Conservation (phyloP, 2,797 vertebrate species). For the Fringilla coelebs region DNA sequence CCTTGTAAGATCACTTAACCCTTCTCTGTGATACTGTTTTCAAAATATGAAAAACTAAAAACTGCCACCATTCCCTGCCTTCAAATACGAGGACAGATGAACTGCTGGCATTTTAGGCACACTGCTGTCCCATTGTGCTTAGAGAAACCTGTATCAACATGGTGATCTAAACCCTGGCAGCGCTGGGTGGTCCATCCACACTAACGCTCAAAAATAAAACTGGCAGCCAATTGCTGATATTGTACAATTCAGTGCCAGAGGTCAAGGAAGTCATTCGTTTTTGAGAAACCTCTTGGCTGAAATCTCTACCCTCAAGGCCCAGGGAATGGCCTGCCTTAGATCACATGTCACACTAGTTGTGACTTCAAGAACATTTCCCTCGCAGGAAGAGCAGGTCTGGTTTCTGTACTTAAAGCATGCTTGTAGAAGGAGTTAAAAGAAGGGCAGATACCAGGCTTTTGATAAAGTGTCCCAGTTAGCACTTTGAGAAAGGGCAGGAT, state of each 20-base stretch:
- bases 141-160: neutral
- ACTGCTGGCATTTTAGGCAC: neutral
- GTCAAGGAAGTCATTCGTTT: neutral
- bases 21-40: neutral
- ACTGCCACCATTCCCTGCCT: neutral
- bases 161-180: neutral
- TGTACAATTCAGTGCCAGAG: neutral
- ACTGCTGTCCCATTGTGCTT: neutral
- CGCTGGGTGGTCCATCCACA: fast-evolving
- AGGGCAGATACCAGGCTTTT: neutral
- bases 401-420: neutral
- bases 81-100: neutral
- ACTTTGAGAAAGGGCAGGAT: neutral
- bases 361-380: neutral
- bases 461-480: neutral
- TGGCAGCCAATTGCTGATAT: neutral
- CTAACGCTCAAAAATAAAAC: neutral
- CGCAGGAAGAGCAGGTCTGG: neutral
- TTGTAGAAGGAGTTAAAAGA: neutral
- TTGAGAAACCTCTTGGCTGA: neutral
- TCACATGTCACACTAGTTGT: neutral
- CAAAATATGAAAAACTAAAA: neutral
- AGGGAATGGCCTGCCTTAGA: neutral
- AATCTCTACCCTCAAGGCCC: neutral
- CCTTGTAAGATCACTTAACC: neutral